These are phyloP conservation scores for Ciconia stormi DNA, from an alignment of 2,113 vertebrate species.

Conservation along the genomic window DNA sequence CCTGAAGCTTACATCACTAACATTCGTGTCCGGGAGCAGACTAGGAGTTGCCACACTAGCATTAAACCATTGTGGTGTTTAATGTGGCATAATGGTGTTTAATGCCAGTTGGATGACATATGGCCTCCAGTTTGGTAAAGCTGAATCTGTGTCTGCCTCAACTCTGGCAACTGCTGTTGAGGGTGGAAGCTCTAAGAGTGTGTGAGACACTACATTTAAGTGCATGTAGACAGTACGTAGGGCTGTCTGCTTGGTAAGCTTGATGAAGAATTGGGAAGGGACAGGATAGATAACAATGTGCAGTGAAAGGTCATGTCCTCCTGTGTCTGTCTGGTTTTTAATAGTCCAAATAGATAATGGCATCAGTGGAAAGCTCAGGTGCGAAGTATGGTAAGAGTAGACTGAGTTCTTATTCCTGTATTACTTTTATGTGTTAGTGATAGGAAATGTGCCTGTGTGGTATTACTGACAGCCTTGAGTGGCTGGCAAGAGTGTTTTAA, in stretches of 20 bases:
- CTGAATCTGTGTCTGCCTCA: background rate
- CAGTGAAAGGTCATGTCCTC: background rate
- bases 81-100: background rate
- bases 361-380: background rate
- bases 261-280: background rate
- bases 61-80: background rate
- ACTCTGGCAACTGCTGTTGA: background rate
- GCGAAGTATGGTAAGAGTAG: background rate
- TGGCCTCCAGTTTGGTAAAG: background rate
- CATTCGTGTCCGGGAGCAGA: background rate
- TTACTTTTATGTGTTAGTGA: background rate
- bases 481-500: background rate
- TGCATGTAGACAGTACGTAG: background rate
- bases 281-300: background rate
- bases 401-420: background rate
- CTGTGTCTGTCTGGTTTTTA: background rate
- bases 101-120: rapidly evolving
- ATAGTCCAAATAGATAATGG: background rate
- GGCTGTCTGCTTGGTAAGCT: background rate
- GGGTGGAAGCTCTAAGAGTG: background rate
- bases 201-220: background rate
- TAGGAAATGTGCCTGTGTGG: background rate
- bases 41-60: too few relatives aligned
- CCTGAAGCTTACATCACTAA: background rate
- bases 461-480: background rate